Evolutionary conservation across 2,888 invertebrate genomes (phyloP), one percentile per base, ranked within the genome.

Genomic region (Xestia sexstrigata): DNA sequence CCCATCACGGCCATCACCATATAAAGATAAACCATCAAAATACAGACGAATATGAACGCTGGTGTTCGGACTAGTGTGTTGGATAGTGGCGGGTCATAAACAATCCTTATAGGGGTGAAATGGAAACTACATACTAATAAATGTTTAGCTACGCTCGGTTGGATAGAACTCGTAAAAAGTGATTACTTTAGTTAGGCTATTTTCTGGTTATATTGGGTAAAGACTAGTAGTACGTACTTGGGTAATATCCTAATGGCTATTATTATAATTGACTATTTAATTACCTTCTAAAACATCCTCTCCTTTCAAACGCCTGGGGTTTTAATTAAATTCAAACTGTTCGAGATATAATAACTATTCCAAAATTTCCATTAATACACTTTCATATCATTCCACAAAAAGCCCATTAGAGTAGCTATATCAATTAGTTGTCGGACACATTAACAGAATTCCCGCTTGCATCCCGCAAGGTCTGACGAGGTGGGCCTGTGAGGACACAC

Each of bases 391-490:
- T 49, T 66, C 49, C 13, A 62, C 47, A 26, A 52, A 65, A 66
- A 23, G 42, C 42, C 62, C 62, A 82, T 82, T 74, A 83, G 52
- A 72, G 39, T 68, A 9, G 65, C 68, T 30, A 75, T 73, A 86
- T 72, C 78, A 86, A 86, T 87, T 85, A 84, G 76, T 75, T 35
- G 58, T 52, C 45, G 4, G 35, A 78, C 71, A 70, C 78, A 75
- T 83, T 86, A 70, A 66, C 65, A 42, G 23, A 65, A 68, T 63
- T 49, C 78, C 63, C 63, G 69, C 66, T 74, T 81, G 49, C 74
- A 70, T 70, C 60, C 66, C 42, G 42, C 70, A 17, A 47, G 49
- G 63, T 15, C 30, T 4, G n/a, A n/a, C 13, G n/a, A 65, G 65
- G n/a, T 65, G 35, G 4, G 17, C 26, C 62, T 23, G 4, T 49